Base-by-base conservation (phyloP, 2,797 vertebrate species). In the Lophius americanus region DNA sequence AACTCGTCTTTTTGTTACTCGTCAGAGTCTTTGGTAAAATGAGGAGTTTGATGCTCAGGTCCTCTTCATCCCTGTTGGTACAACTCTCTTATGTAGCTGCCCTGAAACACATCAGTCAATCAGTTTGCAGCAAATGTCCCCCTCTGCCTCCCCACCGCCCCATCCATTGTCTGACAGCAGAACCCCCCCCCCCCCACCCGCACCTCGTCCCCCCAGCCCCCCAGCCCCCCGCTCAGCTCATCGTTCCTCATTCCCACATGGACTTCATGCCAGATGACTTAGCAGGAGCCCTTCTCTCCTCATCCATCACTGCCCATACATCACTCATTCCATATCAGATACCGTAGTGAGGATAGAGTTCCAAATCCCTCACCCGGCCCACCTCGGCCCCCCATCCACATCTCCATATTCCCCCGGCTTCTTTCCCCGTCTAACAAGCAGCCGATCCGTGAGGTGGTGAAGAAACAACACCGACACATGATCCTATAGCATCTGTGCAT, bases 401-500 rank as follows among this genome's bases (percentile, higher is more conserved):
- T 71, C 72, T 35, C 70, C 62, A 64, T 82, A 80, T 81, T 84
- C 74, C 85, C 23, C 78, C 74, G 36, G 84, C 84, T 85, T 82
- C 79, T 79, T 74, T 52, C 64, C 70, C 63, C 66, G 60, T 88
- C 91, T 93, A 93, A 93, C 88, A 76, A 93, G 88, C 83, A 71
- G 9, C 56, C 51, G 76, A 79, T 82, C 85, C 86, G 79, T 53
- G 84, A 91, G 91, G 89, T 91, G 89, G 75, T 86, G 89, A 92
- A 88, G 85, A 93, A 88, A 76, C 75, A 85, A 90, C 85, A 89
- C 85, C 44, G 91, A 89, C 87, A 94, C 68, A 76, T 60, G 88
- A 94, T 92, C 92, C 82, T 87, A 85, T 78, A 90, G 90, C 91
- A 91, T 92, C 88, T 91, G 89, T 88, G 88, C 81, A 76, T 85